Evolutionary conservation across 2,113 vertebrate species (phyloP).

Genomic region (Dicrurus megarhynchus): DNA sequence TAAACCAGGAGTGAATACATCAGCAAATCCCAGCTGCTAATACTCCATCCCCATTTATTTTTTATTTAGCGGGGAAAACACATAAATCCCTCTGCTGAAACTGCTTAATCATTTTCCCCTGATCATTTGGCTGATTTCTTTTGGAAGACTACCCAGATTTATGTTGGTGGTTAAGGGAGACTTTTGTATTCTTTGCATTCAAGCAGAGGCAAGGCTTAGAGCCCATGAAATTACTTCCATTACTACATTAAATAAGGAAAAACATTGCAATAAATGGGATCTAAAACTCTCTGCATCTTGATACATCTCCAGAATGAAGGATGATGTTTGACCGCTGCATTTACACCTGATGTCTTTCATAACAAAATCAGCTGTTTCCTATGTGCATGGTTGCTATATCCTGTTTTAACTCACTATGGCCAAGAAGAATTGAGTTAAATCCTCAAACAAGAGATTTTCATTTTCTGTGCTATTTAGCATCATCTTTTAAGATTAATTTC

Average conservation of each 20-base stretch:
- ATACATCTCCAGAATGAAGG: neutral
- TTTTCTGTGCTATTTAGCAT: neutral
- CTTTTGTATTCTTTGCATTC: neutral
- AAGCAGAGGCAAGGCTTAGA: neutral
- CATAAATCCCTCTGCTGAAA: neutral
- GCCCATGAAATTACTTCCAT: neutral
- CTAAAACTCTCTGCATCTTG: neutral
- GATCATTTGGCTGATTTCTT: neutral
- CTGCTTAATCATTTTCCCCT: neutral
- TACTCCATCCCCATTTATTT: neutral
- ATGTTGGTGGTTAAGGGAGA: neutral
- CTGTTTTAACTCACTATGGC: neutral
- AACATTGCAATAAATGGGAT: neutral
- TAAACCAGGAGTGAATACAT: neutral
- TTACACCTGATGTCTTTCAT: neutral
- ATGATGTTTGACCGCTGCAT: neutral
- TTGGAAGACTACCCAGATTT: neutral
- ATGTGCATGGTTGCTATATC: neutral
- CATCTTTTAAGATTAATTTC: neutral
- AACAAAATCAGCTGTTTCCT: neutral
- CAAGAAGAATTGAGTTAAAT: neutral
- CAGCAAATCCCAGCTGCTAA: neutral
- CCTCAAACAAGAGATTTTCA: neutral
- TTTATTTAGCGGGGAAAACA: neutral
- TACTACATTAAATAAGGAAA: neutral